Base-by-base conservation (phyloP, 2,113 vertebrate species). In the Anhinga rufa region DNA sequence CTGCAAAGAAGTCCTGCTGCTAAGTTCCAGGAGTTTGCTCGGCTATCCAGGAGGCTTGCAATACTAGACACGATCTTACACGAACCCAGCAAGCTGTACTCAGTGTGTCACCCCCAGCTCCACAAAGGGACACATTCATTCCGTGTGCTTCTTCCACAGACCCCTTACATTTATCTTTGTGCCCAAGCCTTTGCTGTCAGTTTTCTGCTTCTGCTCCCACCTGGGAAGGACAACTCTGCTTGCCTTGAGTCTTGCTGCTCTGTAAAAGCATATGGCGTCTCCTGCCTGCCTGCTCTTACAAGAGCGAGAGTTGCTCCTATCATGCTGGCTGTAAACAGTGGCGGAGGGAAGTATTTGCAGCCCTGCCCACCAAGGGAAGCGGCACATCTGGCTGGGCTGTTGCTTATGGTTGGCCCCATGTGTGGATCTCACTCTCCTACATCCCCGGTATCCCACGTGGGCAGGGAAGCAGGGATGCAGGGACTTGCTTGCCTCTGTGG, bases 361-460 rank as follows among this genome's bases (percentile, higher is more conserved):
- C 51, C 12, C 17, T 58, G 29, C 29, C 4, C 44, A 32, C 17
- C 34, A 38, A 71, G 44, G 29, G 14, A 65, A 42, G 40, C 4
- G 12, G 19, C 38, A 25, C 4, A 3, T 31, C 36, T n/a, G n/a
- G 7, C 10, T 46, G 28, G 32, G 32, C 34, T 38, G 42, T 31
- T 62, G n/a, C 21, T 57, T 38, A 51, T 0, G 0, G 38, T 46
- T 72, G 17, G 22, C 78, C 31, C 60, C 25, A 6, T 14, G 36
- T 2, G 16, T 42, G 34, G 34, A 49, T 32, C 65, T 71, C 2
- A 1, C 19, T 68, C 32, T 76, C 29, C 51, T 40, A 17, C n/a
- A 42, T 34, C 13, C 15, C 26, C 1, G 2, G 21, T 32, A 44
- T 10, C n/a, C 25, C 13, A 3, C 1, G 7, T 19, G 40, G 46